Percentiles rank a stretch among this genome's conserved stretches.
phyloP scores from a whole-genome alignment of 2,797 vertebrate genomes.

The Muscicapa comitata region DNA sequence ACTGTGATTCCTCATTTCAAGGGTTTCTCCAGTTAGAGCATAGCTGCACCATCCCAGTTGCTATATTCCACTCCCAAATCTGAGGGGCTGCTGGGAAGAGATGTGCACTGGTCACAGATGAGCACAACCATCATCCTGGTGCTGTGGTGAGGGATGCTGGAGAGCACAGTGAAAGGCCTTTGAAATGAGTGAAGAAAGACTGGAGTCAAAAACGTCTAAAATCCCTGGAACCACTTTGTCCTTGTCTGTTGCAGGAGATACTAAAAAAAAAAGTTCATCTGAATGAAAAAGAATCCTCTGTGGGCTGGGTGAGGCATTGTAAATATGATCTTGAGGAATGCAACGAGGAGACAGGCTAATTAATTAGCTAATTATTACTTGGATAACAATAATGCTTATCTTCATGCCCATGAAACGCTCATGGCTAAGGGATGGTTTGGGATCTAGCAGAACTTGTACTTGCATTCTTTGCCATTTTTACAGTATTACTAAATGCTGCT shows the following conservation, averaged over 20 bases:
- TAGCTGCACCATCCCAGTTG: background rate
- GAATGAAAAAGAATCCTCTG: background rate
- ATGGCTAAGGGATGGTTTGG: background rate
- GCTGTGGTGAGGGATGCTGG: background rate
- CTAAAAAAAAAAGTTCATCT: background rate
- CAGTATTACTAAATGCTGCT: background rate
- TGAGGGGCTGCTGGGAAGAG: background rate
- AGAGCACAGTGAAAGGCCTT: background rate
- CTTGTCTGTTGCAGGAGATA: background rate
- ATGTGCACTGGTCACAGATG: fast-evolving
- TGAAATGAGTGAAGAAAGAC: background rate
- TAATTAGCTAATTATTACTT: slow-evolving; percentile 41
- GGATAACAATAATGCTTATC: background rate
- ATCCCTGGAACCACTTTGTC: background rate
- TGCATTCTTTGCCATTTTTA: background rate
- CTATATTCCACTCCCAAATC: background rate
- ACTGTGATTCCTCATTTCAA: background rate
- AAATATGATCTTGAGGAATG: slow-evolving; percentile 12
- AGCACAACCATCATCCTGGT: too few species aligned
- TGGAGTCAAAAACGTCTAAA: background rate
- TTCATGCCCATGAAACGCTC: background rate
- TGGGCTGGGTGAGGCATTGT: background rate
- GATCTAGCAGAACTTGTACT: background rate
- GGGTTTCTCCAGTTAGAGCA: background rate
- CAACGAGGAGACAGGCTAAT: background rate